phyloP scores from a whole-genome alignment of 1,140 invertebrate species.

The Campoletis sonorensis region DNA sequence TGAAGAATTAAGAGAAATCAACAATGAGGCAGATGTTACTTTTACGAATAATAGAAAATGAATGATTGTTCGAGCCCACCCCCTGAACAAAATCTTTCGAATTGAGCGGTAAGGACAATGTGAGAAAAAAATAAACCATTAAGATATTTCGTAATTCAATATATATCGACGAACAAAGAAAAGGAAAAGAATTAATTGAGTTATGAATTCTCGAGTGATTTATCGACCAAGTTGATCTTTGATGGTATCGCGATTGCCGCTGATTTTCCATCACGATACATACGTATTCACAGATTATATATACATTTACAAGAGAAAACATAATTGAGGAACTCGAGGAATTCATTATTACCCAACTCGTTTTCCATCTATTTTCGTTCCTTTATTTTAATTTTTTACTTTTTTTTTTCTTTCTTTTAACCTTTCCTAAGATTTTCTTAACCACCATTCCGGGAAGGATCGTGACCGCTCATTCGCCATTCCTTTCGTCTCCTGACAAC shows the following conservation, averaged over 20 bases:
- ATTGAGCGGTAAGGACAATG: no score
- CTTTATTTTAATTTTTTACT: constrained; percentile 34
- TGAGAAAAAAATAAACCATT: no score
- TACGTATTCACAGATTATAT: no score
- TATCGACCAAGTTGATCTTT: constrained; percentile 42
- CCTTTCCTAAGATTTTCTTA: background rate
- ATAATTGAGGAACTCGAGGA: constrained; percentile 8
- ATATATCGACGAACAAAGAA: background rate
- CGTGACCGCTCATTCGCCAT: background rate
- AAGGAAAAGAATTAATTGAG: constrained; percentile 3
- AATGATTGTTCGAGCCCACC: no score
- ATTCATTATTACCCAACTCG: background rate
- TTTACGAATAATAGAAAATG: no score
- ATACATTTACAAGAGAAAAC: background rate
- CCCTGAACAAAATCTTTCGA: no score
- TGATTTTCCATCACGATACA: constrained; percentile 9
- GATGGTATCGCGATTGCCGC: constrained; percentile 36
- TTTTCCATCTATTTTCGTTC: background rate
- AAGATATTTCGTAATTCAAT: no score
- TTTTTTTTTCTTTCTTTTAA: constrained; percentile 36
- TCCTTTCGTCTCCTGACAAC: constrained; percentile 19
- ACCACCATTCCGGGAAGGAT: constrained; percentile 29
- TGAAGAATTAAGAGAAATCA: no score
- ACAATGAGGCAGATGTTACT: no score
- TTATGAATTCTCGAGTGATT: background rate